Base-by-base conservation (phyloP, 2,888 invertebrate species). In the Erynnis tages region DNA sequence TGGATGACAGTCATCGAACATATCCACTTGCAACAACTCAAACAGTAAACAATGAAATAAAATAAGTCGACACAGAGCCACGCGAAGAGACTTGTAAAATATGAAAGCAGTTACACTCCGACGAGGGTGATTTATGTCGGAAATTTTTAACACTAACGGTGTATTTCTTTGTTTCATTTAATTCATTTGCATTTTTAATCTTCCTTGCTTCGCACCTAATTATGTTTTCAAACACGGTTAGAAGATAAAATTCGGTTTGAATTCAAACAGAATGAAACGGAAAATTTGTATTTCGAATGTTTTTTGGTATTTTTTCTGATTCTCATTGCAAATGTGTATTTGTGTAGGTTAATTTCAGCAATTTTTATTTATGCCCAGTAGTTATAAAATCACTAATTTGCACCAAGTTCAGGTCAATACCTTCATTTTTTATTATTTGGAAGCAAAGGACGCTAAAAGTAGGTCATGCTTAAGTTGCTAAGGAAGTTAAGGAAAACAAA, bases 141-240 rank as follows among this genome's bases (percentile, higher is more conserved):
- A 14, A 48, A 16, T 29, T 48, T 48, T 40, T 29, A 40, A 40
- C 30, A 30, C 21, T 14, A 30, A 38, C 30, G 30, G 16, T 38
- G 10, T 25, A 41, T 49, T 49, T 34, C 49, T 49, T 49, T 41
- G 49, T 34, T 49, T 27, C 23, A 30, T 17, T 40, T 10, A 32
- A 17, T 29, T 41, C 11, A 49, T 49, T 49, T 49, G 49, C 57
- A 58, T 50, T 37, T 50, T 50, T 50, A 41, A 50, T 37, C 43
- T 48, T 40, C 43, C 27, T 50, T 27, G 43, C 34, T 19, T 43
- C 17, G 32, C 49, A 43, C 25, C 34, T 49, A 49, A 49, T 49
- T 49, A 49, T 27, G 34, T 41, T 49, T 43, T 50, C 35, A 50
- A 41, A 50, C 27, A 34, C 34, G 49, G 41, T 30, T 49, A 35